Base-by-base conservation (phyloP, 2,888 invertebrate genomes). In the Drosophila picticornis region DNA sequence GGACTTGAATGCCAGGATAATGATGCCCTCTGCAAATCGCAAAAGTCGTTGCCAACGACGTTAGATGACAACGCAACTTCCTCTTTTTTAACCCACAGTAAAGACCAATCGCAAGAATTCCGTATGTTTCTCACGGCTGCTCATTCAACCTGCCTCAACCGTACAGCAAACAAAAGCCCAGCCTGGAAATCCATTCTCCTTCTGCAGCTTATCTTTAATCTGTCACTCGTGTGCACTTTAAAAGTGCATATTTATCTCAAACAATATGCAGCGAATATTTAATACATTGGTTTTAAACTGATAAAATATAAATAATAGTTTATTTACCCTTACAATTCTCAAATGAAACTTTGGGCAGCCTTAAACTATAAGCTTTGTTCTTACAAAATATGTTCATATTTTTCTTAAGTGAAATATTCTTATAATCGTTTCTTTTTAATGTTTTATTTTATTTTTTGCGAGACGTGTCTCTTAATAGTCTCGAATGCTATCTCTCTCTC, bases 1-100 rank as follows among this genome's bases (percentile, higher is more conserved):
- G 48, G 67, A 70, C 84, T 80, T 67, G 68, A 83, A 76, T 75
- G 77, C 48, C 67, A 64, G 72, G 58, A 79, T 89, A 89, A 84
- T 84, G 89, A 88, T 72, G 80, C 46, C 58, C 72, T 71, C 32
- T 31, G 43, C 51, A 62, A 71, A 62, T 67, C 69, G 62, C 56
- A 69, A 66, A 63, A 81, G 73, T 66, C 73, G 57, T 66, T 66
- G 69, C 51, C 71, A 69, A 75, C 62, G 22, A 58, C n/a, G 48
- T 67, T 36, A 58, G 52, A 13, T 59, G 64, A 46, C 59, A 72
- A 50, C 58, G 40, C 52, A 22, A 27, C 51, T 29, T 19, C 69
- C 56, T 11, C 34, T 16, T 22, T 40, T 51, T 22, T n/a, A 32
- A 27, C 38, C 29, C 67, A 46, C 46, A 46, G 16, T 9, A 22